Conservation (phyloP, 2,797 vertebrate species). For the Natrix natrix region DNA sequence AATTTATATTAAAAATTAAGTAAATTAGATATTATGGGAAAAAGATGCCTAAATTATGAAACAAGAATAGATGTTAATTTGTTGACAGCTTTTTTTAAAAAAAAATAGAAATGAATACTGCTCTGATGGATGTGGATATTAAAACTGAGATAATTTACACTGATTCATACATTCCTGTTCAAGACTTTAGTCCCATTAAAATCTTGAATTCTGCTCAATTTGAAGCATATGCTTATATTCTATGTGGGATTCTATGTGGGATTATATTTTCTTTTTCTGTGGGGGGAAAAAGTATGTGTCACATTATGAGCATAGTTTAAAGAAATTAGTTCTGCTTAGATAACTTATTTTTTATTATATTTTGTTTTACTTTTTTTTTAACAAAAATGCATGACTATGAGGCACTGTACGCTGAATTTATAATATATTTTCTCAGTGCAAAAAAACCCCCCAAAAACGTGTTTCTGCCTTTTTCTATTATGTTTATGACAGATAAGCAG, state of each 20-base stretch:
- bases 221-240: conserved; percentile 29
- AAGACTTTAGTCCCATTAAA: conserved; percentile 42
- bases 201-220: conserved; percentile 33
- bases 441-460: conserved; percentile 21
- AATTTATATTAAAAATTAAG: not conserved
- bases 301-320: conserved; percentile 46
- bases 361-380: conserved; percentile 21
- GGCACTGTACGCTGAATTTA: conserved; percentile 45
- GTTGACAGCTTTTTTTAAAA: not conserved
- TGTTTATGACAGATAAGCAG: conserved; percentile 53
- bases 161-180: conserved; percentile 10
- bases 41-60: not conserved
- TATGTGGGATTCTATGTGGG: no score
- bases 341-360: conserved; percentile 30
- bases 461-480: conserved; percentile 48
- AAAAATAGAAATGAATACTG: not conserved
- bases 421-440: conserved; percentile 57
- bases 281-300: conserved; percentile 15
- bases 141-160: not conserved
- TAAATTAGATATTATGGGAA: not conserved
- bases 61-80: not conserved
- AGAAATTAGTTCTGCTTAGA: conserved; percentile 32
- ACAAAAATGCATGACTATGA: conserved; percentile 41
- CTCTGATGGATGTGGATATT: not conserved
- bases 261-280: not conserved